Conservation (phyloP, 2,888 invertebrate species). For the Andrena camellia region DNA sequence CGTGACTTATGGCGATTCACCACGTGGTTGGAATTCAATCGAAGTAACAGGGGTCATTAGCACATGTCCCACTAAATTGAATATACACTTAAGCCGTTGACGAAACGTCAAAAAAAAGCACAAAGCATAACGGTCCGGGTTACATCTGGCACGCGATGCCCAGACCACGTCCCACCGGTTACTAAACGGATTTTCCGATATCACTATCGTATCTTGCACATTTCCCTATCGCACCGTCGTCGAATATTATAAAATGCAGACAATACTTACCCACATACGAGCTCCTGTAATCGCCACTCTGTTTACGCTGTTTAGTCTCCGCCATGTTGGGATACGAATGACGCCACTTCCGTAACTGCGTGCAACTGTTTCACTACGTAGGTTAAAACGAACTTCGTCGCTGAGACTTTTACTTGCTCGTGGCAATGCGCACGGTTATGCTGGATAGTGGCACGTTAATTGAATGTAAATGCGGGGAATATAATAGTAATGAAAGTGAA, state of each 20-base stretch:
- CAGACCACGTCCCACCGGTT: neutral
- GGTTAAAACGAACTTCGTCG: conserved; percentile 62
- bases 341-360: conserved; percentile 81
- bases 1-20: neutral
- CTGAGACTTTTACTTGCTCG: conserved; percentile 35
- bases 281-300: conserved; percentile 83
- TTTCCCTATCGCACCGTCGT: neutral
- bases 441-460: conserved; percentile 39
- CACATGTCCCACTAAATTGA: neutral
- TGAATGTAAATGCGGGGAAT: conserved; percentile 58
- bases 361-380: conserved; percentile 71
- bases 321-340: conserved; percentile 84
- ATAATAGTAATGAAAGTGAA: conserved; percentile 57
- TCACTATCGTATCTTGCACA: neutral
- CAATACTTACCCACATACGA: conserved; percentile 83
- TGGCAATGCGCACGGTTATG: conserved; percentile 30
- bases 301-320: conserved; percentile 86
- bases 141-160: conserved; percentile 72
- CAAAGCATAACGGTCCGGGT: conserved; percentile 55
- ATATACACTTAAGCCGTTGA: conserved; percentile 24
- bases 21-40: conserved; percentile 29
- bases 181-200: neutral
- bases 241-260: conserved; percentile 31
- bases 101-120: conserved; percentile 61
- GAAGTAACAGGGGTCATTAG: neutral